Evolutionary conservation across 2,113 vertebrate species (phyloP), one percentile per base, ranked within the genome.

Genomic region (Bungarus multicinctus): DNA sequence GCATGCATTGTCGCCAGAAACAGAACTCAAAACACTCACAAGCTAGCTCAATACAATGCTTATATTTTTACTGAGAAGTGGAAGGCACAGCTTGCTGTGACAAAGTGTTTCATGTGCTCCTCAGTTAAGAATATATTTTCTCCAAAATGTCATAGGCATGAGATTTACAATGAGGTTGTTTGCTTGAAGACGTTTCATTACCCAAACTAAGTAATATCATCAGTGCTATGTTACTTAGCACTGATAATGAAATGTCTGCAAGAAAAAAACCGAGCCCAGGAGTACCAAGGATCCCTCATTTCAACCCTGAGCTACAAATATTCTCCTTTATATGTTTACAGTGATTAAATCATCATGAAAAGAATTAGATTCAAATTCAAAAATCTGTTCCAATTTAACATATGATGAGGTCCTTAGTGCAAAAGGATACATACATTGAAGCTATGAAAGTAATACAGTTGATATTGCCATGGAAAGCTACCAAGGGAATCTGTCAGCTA

Each of bases 1-100:
- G 23, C 1, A 3, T 89, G 57, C 10, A 0, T 45, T 5, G 0
- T 0, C 1, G 18, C 1, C 50, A 47, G 16, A 20, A 23, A 5
- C 12, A 87, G n/a, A n/a, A 23, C 14, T 8, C 27, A 14, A 3
- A 53, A 54, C 39, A 64, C 27, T 86, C 69, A 91, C 90, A 93
- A 89, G 60, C 43, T 89, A 60, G 16, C n/a, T 91, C n/a, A 58
- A 54, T 5, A 60, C 10, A 81, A 88, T 16, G 27, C 20, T 54
- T 34, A 90, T 90, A 5, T 43, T 60, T 91, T 88, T 89, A 53
- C 45, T 64, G 69, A 27, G 12, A 85, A 69, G 53, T 60, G 52
- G 23, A 39, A 22, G 22, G 30, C 86, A 30, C 5, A 57, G 43
- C 3, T 18, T 53, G 25, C 16, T 87, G 18, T 27, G 64, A 64